Evolutionary conservation across 23 tunicate species (phyloP).

Genomic region (Botrylloides violaceus): DNA sequence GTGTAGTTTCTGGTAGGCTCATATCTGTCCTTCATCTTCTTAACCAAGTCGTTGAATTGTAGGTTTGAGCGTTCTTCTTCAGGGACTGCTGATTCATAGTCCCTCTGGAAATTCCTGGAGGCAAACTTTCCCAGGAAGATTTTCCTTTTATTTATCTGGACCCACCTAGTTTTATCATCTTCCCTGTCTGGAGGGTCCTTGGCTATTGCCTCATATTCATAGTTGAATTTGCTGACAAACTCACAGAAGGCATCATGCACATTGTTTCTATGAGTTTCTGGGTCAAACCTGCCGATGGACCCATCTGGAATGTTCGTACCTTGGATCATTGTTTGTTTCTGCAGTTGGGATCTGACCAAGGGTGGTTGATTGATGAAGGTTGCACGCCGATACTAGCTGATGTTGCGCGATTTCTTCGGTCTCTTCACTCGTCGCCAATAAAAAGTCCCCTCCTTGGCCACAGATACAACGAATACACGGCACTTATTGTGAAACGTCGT

Average conservation of each 20-base stretch:
- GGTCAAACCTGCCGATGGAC: background rate
- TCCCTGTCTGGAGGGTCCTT: background rate
- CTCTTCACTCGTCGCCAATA: too few species aligned
- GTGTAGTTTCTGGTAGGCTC: background rate
- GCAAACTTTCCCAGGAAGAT: background rate
- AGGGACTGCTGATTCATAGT: background rate
- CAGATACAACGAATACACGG: too few species aligned
- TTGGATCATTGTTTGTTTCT: too few species aligned
- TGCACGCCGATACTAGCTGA: too few species aligned
- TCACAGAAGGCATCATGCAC: conserved; percentile 1
- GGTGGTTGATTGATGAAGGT: too few species aligned
- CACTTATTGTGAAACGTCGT: too few species aligned
- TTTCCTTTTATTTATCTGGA: background rate
- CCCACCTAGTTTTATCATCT: background rate
- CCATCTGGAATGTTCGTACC: background rate
- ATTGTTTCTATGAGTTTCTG: background rate
- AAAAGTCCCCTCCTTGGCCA: too few species aligned
- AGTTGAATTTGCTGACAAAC: too few species aligned
- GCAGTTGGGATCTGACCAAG: too few species aligned
- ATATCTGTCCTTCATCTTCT: background rate
- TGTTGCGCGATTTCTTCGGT: too few species aligned
- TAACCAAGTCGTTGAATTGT: background rate
- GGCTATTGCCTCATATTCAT: background rate
- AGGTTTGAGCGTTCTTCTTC: background rate
- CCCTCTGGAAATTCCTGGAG: background rate